Evolutionary conservation across 2,888 invertebrate species (phyloP).

Genomic region (Nowickia ferox): DNA sequence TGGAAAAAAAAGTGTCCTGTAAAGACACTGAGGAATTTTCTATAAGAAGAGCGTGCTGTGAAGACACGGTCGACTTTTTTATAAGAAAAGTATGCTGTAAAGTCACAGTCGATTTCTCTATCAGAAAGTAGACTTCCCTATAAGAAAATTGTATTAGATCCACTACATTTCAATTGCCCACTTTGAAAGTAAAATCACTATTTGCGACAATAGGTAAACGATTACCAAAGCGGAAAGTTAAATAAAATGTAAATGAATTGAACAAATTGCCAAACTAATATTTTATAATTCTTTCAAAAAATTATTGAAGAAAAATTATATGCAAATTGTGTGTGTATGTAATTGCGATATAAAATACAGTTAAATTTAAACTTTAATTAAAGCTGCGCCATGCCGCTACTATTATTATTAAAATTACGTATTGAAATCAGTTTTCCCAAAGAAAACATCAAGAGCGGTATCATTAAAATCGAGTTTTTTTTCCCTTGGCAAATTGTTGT

Average conservation of each 20-base stretch:
- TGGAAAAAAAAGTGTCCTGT: too few species aligned
- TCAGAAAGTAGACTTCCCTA: too few species aligned
- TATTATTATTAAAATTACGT: constrained; percentile 53
- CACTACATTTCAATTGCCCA: too few species aligned
- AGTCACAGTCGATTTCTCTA: too few species aligned
- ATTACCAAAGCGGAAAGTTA: neutral
- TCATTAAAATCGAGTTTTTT: neutral
- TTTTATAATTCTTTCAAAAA: constrained; percentile 8
- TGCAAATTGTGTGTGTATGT: neutral
- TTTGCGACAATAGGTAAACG: neutral
- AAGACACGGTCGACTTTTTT: too few species aligned
- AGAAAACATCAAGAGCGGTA: constrained; percentile 47
- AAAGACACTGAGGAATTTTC: too few species aligned
- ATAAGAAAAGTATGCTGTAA: too few species aligned
- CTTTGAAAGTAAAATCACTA: neutral
- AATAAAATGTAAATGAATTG: neutral
- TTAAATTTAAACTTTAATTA: constrained; percentile 55
- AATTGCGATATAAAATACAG: constrained; percentile 31
- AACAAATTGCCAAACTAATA: neutral
- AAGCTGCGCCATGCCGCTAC: constrained; percentile 60
- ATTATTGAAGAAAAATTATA: constrained; percentile 13
- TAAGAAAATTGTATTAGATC: too few species aligned
- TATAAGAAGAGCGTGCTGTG: too few species aligned
- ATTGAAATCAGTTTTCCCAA: constrained; percentile 44
- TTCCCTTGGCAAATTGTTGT: constrained; percentile 9